A percentile compares a stretch with the other conserved stretches of the same genome.
Evolutionary conservation across 2,888 invertebrate genomes (phyloP).

Genomic region (Sclerodermus sp.): DNA sequence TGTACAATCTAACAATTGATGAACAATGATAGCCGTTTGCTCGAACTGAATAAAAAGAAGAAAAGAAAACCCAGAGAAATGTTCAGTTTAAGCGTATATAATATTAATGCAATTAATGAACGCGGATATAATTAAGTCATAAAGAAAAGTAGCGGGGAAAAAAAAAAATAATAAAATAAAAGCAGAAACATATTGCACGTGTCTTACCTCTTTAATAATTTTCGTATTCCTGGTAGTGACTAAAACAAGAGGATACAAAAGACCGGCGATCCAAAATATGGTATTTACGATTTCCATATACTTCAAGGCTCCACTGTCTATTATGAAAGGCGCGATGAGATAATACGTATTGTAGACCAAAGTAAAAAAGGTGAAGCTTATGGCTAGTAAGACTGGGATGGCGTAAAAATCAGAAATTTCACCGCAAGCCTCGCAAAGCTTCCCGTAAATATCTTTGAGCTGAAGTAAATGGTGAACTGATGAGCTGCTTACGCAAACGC

Average conservation of each 20-base stretch:
- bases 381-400: constrained; percentile 14
- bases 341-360: constrained; percentile 25
- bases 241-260: constrained; percentile 12
- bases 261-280: not conserved
- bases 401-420: constrained; percentile 27
- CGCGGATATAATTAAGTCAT: no score
- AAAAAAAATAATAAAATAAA: no score
- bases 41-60: constrained; percentile 16
- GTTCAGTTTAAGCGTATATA: no score
- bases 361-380: constrained; percentile 8
- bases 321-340: constrained; percentile 1
- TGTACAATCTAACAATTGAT: constrained; percentile 9
- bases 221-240: constrained; percentile 16
- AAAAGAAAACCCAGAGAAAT: no score
- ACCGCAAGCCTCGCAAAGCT: constrained; percentile 19
- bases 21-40: constrained; percentile 12
- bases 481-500: constrained; percentile 4
- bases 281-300: not conserved
- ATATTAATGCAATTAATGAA: no score
- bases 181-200: not conserved
- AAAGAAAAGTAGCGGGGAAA: no score
- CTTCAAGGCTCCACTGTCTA: not conserved
- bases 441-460: constrained; percentile 17
- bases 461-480: constrained; percentile 9
- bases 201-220: constrained; percentile 16